Evolutionary conservation across 1,140 invertebrate genomes (phyloP), one percentile per base, ranked within the genome.

Genomic region (Thaumetopoea pityocampa): DNA sequence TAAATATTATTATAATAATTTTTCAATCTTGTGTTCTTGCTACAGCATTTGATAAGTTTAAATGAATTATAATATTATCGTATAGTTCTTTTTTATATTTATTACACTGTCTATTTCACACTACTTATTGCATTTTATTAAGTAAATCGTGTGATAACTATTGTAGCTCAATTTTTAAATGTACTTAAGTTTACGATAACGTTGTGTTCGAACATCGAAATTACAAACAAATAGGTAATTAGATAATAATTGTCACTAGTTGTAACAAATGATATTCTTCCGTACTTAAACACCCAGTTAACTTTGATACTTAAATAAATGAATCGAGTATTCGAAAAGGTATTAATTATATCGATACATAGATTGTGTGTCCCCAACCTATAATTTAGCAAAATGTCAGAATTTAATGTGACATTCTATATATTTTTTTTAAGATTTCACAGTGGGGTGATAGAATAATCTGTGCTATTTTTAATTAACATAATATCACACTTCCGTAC

Each of bases 91-190:
- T 47, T 51, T 62, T 54, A 46, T 72, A 64, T 65, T 66, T 69
- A 66, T 74, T 65, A 45, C 35, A 53, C 44, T 62, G 55, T 60
- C 41, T 48, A 47, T 51, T 67, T 62, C 63, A 70, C 63, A 50
- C 61, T 66, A 68, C 62, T 74, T 68, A 70, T 48, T 73, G 48
- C 20, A 41, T 50, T 51, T 60, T 61, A 50, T 52, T 69, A 67
- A 61, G 61, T 66, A 60, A 61, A 51, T 67, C 62, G 68, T 72
- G 64, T 66, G 54, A 64, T 66, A 56, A 56, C 51, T 50, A 57
- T 60, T 55, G 46, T 72, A 79, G 74, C 78, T 78, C 74, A 82
- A 82, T 76, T 80, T 57, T 52, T 62, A 45, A 53, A 36, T 51
- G 63, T 77, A 74, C 67, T 73, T 68, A 59, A 55, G 54, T 66